Evolutionary conservation across 23 tunicate genomes (phyloP).

Genomic region (Ascidia mentula): DNA sequence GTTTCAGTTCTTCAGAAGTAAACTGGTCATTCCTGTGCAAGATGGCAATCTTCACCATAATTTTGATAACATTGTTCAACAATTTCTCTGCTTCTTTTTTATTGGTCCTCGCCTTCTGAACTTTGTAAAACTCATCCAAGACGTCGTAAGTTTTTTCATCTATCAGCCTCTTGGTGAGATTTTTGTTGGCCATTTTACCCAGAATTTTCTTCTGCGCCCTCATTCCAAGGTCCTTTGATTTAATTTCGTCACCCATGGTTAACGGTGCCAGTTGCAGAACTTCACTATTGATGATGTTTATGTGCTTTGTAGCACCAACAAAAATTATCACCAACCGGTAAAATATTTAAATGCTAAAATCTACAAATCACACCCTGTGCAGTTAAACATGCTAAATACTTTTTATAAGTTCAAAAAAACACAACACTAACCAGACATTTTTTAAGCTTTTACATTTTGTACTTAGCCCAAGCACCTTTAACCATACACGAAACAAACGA

Average conservation of each 20-base stretch:
- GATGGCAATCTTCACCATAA: slow-evolving; percentile 77
- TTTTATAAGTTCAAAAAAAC: too few species aligned
- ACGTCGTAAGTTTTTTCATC: slow-evolving; percentile 88
- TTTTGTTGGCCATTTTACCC: slow-evolving; percentile 93
- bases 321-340: too few species aligned
- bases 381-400: too few species aligned
- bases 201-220: slow-evolving; percentile 91
- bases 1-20: slow-evolving; percentile 37
- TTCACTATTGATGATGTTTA: neutral
- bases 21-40: slow-evolving; percentile 72
- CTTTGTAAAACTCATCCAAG: slow-evolving; percentile 85
- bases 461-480: too few species aligned
- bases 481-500: too few species aligned
- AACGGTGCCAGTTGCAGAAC: too few species aligned
- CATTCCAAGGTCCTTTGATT: slow-evolving; percentile 78
- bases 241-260: slow-evolving; percentile 69
- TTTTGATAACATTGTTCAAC: slow-evolving; percentile 60
- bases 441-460: too few species aligned
- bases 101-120: slow-evolving; percentile 22
- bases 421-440: too few species aligned
- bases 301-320: too few species aligned
- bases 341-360: too few species aligned
- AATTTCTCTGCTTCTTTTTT: slow-evolving; percentile 83
- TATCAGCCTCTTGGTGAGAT: slow-evolving; percentile 66
- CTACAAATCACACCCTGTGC: too few species aligned